A percentile compares a stretch with the other conserved stretches of the same genome.
Evolutionary conservation across 2,888 invertebrate genomes (phyloP).

Genomic region (Quadroppia sp.): DNA sequence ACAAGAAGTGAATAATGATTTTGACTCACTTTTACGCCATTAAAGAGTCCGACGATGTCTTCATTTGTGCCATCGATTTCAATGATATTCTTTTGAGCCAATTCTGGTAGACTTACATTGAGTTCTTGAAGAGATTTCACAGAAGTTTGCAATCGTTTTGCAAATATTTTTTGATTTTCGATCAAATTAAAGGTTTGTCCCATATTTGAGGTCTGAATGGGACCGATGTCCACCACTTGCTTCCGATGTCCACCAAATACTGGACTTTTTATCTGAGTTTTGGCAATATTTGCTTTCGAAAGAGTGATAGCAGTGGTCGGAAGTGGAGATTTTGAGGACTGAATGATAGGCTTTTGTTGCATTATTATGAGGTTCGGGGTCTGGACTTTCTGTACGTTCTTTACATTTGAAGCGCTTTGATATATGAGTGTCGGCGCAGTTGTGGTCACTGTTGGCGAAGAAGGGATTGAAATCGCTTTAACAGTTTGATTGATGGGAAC

Average conservation of each 20-base stretch:
- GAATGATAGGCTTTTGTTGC: background rate
- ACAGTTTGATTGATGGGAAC: slow-evolving; percentile 26
- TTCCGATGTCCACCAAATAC: background rate
- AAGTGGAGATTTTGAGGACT: background rate
- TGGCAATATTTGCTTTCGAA: background rate
- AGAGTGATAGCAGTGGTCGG: slow-evolving; percentile 5
- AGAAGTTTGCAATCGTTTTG: slow-evolving; percentile 2
- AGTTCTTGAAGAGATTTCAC: background rate
- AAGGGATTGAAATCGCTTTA: slow-evolving; percentile 30
- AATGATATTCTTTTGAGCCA: background rate
- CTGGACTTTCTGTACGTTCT: background rate
- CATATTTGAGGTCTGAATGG: background rate
- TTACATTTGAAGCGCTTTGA: slow-evolving; percentile 27
- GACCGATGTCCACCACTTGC: slow-evolving; percentile 13
- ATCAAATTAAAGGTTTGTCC: background rate
- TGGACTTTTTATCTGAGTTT: background rate
- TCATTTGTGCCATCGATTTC: slow-evolving; percentile 28
- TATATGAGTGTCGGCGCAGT: slow-evolving; percentile 31
- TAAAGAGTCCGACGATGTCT: background rate
- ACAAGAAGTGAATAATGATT: background rate
- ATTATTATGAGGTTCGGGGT: slow-evolving; percentile 35
- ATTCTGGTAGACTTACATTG: background rate
- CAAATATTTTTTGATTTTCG: background rate
- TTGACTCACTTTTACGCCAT: slow-evolving; percentile 7
- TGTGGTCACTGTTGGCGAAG: background rate